These are phyloP conservation scores for Hippoglossus hippoglossus DNA, from an alignment of 2,797 vertebrate species.

Conservation along the genomic window DNA sequence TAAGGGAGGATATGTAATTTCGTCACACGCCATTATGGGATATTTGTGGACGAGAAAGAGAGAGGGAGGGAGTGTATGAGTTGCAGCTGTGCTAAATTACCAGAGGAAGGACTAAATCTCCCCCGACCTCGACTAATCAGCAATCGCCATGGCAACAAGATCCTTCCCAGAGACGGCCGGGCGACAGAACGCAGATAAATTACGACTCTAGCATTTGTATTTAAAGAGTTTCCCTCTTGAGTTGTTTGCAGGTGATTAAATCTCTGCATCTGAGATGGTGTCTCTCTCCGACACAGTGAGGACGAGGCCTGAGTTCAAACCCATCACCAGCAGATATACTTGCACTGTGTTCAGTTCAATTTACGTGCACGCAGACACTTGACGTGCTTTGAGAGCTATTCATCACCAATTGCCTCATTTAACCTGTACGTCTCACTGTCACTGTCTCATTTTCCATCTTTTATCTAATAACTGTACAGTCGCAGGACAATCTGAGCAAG, in stretches of 20 bases:
- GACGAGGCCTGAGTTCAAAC: too few species aligned
- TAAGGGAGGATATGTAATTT: not conserved
- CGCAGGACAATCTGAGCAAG: not conserved
- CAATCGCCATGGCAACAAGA: slow-evolving; percentile 25
- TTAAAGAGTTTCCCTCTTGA: not conserved
- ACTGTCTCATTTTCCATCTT: not conserved
- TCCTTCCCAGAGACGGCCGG: slow-evolving; percentile 1
- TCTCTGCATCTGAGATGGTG: slow-evolving; percentile 21
- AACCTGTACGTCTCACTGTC: too few species aligned
- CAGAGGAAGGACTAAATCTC: not conserved
- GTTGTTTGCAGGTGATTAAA: not conserved
- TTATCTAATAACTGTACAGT: not conserved
- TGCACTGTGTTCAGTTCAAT: too few species aligned
- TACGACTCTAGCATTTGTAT: not conserved
- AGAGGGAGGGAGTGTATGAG: not conserved
- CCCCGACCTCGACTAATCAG: slow-evolving; percentile 18
- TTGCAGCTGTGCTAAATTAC: slow-evolving; percentile 14
- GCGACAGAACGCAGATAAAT: not conserved
- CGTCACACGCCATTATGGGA: not conserved
- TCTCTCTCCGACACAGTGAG: too few species aligned
- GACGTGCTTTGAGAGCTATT: too few species aligned
- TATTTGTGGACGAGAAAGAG: not conserved
- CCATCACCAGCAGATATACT: too few species aligned
- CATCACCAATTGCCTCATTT: too few species aligned
- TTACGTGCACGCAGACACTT: not conserved